Evolutionary conservation across 2,797 vertebrate species (phyloP).

Genomic region (Mormyrus hasselquistii): DNA sequence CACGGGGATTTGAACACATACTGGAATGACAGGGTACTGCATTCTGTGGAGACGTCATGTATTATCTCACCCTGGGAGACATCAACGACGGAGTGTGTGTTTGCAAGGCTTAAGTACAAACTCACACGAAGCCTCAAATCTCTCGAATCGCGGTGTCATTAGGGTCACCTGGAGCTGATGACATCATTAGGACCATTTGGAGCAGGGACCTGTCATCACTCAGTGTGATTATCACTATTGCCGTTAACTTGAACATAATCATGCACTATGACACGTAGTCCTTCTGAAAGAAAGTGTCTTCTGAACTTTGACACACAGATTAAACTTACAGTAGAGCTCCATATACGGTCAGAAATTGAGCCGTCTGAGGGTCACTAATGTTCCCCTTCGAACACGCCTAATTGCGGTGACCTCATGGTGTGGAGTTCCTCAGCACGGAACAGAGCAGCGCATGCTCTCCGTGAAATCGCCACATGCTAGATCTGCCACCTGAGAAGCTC

Average conservation of each 20-base stretch:
- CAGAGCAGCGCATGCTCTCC: not conserved
- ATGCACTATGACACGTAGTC: not conserved
- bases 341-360: not conserved
- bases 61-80: not conserved
- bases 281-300: not conserved
- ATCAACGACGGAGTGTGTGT: not conserved
- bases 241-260: not conserved
- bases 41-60: not conserved
- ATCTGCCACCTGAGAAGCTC: not conserved
- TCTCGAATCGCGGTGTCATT: not conserved
- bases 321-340: not conserved
- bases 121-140: not conserved
- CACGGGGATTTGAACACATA: not conserved
- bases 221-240: not conserved
- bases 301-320: not conserved
- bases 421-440: not conserved
- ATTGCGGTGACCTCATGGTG: not conserved
- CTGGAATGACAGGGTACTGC: not conserved
- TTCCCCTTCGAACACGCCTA: not conserved
- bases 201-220: not conserved
- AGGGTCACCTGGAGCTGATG: not conserved
- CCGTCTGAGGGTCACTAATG: not conserved
- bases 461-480: not conserved
- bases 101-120: not conserved
- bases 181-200: not conserved